Base-by-base conservation (phyloP, 1,140 invertebrate species). In the Saxidomus purpurata region DNA sequence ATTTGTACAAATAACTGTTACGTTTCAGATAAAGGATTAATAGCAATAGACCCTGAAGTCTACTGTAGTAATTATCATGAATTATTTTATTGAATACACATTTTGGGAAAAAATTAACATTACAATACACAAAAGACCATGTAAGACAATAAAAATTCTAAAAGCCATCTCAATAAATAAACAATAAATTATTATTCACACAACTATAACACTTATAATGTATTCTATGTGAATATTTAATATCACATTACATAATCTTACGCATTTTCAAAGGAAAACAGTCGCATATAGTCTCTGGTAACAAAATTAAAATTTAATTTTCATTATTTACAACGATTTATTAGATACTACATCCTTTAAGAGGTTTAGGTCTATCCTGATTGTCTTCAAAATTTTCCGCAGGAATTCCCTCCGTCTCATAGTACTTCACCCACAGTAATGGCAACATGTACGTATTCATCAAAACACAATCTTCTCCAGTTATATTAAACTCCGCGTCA, bases 401-500 rank as follows among this genome's bases (percentile, higher is more conserved):
- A 19, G n/a, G 9, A 22, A 89, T 19, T 25, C 79, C 79, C 22
- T 89, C 87, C 31, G 25, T 9, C 36, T 89, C 38, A 61, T 67
- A 83, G 38, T 25, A 89, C n/a, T 55, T 69, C 15, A 47, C 63
- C 87, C 87, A 89, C 34, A 89, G 28, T 47, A 74, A 47, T 9
- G 87, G 49, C 63, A 89, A 79, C 43, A 89, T 71, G 59, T 92
- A 79, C 2, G 90, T 86, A 43, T 87, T 88, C 79, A 94, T 85
- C 17, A 93, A 76, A 17, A 63, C 28, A 90, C 94, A 94, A 43
- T 94, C 93, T 25, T 90, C 84, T 28, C 86, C 67, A 28, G 89
- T 90, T 22, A 93, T 71, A 61, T 87, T 91, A 69, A 94, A 94
- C n/a, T 76, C 71, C 1, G 69, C 22, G 61, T 85, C 91, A 91